Base-by-base conservation (phyloP, 2,888 invertebrate species). In the Archips xylosteana region DNA sequence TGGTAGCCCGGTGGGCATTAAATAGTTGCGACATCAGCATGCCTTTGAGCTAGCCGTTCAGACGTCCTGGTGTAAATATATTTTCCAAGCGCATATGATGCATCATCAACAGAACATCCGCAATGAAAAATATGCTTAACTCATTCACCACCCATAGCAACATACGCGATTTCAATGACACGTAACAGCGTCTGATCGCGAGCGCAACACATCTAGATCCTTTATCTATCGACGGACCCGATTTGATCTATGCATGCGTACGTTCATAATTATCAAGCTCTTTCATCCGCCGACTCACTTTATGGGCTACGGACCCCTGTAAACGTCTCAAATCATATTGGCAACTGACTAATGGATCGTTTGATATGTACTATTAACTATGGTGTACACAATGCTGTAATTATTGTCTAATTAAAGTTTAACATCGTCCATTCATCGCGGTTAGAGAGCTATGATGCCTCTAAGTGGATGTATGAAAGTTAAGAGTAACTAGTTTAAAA, bases 201-300 rank as follows among this genome's bases (percentile, higher is more conserved):
- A 82, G 83, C 80, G 82, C 85, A 85, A 86, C 87, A 87, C 87
- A 89, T 91, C 90, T 90, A 89, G 90, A 91, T 90, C 87, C 87
- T 86, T 88, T 89, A 91, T 92, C 94, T 92, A 92, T 89, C 90
- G 89, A 88, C 88, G 88, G 88, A 87, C 88, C 87, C 85, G 92
- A 92, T 94, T 92, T 92, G 93, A 94, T 94, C 92, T 92, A 92
- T 92, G 92, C 89, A 92, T 90, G 89, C 89, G 89, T 90, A 87
- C 87, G 87, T 84, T 89, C 92, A 92, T 93, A 93, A 93, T 92
- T 93, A 92, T 89, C 89, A 87, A 79, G 86, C 88, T 88, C 93
- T 93, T 94, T 92, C 92, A 93, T 93, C 88, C 87, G 89, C 94
- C 93, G 92, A 90, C 91, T 81, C 83, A 88, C 83, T 91, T 92